Percentiles rank a stretch among this genome's conserved stretches.
Conservation (phyloP, 2,888 invertebrate genomes). For the Synergus itoensis region DNA sequence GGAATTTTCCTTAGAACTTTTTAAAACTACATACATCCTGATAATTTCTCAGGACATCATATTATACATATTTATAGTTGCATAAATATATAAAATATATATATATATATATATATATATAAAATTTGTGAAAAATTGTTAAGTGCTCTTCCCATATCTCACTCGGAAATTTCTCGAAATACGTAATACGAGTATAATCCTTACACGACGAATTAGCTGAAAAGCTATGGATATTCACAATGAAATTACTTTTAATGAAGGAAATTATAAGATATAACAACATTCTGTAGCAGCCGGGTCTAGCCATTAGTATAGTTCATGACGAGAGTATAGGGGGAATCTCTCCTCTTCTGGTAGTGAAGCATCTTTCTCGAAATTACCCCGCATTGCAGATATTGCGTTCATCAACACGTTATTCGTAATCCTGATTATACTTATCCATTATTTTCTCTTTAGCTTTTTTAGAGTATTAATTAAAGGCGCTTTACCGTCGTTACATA, state of each 20-base stretch:
- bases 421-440: slow-evolving; percentile 31
- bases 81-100: too few species aligned
- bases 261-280: slow-evolving; percentile 38
- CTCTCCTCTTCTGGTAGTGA: slow-evolving; percentile 16
- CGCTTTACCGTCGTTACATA: slow-evolving; percentile 1
- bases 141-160: slow-evolving; percentile 6
- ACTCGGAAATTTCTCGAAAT: background rate
- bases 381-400: slow-evolving; percentile 40
- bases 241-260: slow-evolving; percentile 29
- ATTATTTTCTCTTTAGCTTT: slow-evolving; percentile 26
- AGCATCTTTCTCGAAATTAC: slow-evolving; percentile 39
- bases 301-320: slow-evolving; percentile 31
- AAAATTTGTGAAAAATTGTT: slow-evolving; percentile 15
- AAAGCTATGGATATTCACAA: slow-evolving; percentile 8
- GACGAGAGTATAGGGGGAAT: slow-evolving; percentile 22
- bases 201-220: slow-evolving; percentile 2
- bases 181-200: background rate
- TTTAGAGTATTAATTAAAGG: slow-evolving; percentile 23
- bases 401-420: slow-evolving; percentile 35
- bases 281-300: slow-evolving; percentile 39
- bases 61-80: too few species aligned
- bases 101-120: too few species aligned
- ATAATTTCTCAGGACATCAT: too few species aligned
- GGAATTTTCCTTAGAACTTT: too few species aligned
- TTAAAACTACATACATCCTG: too few species aligned